Percentiles rank a stretch among this genome's conserved stretches.
Conservation (phyloP, 1,140 invertebrate genomes). For the Melipona quadrifasciata region DNA sequence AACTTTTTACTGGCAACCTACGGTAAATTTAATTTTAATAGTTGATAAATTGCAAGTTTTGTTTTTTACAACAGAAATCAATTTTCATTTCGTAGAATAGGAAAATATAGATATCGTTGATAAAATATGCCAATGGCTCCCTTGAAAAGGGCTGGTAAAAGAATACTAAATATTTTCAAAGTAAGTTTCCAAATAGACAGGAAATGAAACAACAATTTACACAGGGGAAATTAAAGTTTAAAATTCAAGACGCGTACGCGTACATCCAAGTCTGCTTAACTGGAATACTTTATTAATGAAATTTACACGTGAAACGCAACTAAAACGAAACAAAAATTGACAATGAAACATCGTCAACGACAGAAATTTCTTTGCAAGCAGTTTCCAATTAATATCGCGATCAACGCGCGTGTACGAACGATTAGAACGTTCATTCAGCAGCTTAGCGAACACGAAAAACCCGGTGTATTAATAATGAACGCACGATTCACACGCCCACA, state of each 20-base stretch:
- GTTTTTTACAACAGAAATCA: no score
- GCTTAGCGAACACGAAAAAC: neutral
- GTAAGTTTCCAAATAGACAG: neutral
- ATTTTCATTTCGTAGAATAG: no score
- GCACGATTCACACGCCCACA: conserved; percentile 31
- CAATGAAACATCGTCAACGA: neutral
- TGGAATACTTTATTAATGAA: neutral
- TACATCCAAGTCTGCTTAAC: neutral
- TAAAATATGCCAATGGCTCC: no score
- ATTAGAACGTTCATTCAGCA: neutral
- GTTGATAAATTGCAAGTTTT: no score
- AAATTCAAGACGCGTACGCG: neutral
- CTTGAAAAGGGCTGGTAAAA: neutral
- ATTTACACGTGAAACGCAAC: no score
- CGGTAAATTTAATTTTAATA: no score
- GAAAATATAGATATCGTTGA: no score
- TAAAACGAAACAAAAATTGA: no score
- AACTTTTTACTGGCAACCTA: neutral
- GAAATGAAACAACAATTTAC: neutral
- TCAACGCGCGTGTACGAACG: no score
- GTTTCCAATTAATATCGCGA: neutral
- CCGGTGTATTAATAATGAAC: neutral
- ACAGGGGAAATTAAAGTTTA: neutral
- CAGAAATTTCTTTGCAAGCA: no score
- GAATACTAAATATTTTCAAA: neutral